Conservation (phyloP, 2,113 vertebrate species). For the Grammatotria lemairii region DNA sequence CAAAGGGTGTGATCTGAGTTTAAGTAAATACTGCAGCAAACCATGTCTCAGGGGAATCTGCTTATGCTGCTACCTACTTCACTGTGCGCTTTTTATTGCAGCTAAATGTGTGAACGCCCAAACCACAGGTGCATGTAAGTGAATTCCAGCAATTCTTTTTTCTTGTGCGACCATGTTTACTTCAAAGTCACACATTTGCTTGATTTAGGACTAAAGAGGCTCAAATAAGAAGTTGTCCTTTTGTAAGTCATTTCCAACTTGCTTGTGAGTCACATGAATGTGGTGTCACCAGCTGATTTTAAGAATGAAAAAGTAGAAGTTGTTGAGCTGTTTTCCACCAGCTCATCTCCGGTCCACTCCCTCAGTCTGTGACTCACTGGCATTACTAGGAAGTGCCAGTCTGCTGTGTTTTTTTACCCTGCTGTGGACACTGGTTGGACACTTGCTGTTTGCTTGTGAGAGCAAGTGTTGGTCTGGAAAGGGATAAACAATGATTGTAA, state of each 20-base stretch:
- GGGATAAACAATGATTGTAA: background rate
- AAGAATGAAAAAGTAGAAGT: conserved; percentile 52
- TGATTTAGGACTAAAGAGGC: background rate
- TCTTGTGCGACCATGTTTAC: background rate
- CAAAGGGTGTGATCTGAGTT: background rate
- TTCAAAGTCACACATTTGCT: background rate
- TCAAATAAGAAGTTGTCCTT: background rate
- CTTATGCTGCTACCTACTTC: background rate
- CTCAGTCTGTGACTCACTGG: conserved; percentile 20
- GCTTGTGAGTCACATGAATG: conserved; percentile 69
- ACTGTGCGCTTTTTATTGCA: background rate
- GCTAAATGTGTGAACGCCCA: background rate
- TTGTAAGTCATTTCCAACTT: background rate
- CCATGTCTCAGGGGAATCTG: background rate
- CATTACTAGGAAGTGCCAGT: conserved; percentile 28
- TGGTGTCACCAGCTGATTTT: conserved; percentile 2
- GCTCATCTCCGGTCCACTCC: conserved; percentile 16
- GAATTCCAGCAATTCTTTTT: background rate
- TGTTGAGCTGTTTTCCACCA: background rate
- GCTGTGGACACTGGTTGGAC: background rate
- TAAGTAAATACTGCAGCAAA: background rate
- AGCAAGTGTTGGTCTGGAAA: background rate
- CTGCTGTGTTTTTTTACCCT: background rate
- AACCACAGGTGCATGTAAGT: background rate
- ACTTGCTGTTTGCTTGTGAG: background rate